These are phyloP conservation scores for Buathra laborator DNA, from an alignment of 2,888 invertebrate genomes.

Conservation along the genomic window DNA sequence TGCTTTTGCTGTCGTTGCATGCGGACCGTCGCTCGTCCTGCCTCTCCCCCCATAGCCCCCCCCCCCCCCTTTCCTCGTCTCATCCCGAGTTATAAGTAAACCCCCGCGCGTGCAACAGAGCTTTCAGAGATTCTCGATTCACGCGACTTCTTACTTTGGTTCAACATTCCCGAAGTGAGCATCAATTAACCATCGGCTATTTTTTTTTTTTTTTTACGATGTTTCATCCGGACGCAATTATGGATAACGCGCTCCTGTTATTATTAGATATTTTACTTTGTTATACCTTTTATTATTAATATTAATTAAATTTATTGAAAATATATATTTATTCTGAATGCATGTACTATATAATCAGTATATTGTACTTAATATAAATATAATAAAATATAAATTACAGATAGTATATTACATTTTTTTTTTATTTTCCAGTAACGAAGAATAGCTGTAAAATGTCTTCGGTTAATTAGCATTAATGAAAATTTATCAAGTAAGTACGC, in stretches of 20 bases:
- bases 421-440: no score
- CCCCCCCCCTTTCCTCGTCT: background rate
- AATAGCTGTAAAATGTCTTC: no score
- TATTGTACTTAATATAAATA: no score
- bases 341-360: no score
- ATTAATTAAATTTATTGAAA: no score
- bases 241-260: background rate
- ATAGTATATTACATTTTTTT: no score
- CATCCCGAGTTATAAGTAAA: conserved; percentile 52
- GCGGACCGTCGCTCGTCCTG: conserved; percentile 26
- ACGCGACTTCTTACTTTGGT: background rate
- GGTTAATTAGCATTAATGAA: no score
- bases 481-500: no score
- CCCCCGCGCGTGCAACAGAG: conserved; percentile 9
- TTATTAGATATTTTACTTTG: no score
- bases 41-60: conserved; percentile 33
- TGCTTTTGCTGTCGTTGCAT: conserved; percentile 20
- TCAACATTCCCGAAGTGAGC: background rate
- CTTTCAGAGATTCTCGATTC: conserved; percentile 5
- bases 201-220: background rate
- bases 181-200: background rate
- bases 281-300: no score
- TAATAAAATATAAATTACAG: no score
- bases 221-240: background rate
- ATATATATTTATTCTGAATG: no score